A percentile compares a stretch with the other conserved stretches of the same genome.
phyloP scores from a whole-genome alignment of 2,888 invertebrate genomes.

The Caradrina kadenii region DNA sequence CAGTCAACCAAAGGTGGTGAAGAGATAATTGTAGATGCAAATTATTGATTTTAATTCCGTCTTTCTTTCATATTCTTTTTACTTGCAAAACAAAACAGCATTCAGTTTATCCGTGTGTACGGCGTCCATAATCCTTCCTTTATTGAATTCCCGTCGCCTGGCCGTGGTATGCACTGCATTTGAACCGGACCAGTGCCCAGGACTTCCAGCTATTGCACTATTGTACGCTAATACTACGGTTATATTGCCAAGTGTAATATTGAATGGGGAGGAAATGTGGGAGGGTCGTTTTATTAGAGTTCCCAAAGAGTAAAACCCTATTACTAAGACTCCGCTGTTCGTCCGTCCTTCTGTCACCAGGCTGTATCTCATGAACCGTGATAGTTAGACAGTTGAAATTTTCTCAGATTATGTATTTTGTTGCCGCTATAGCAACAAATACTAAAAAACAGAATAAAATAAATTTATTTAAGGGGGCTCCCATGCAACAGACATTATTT shows the following conservation, averaged over 20 bases:
- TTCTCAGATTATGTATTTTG: too few species aligned
- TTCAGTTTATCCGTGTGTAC: conserved; percentile 36
- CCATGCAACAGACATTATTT: too few species aligned
- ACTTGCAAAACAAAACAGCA: conserved; percentile 24
- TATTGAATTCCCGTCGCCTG: conserved; percentile 83
- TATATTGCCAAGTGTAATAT: conserved; percentile 34
- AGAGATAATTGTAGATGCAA: too few species aligned
- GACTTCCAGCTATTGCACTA: conserved; percentile 53
- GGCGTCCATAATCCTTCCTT: conserved; percentile 77
- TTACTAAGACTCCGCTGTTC: too few species aligned
- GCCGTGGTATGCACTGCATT: conserved; percentile 72
- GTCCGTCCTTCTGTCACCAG: too few species aligned
- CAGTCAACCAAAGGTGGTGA: too few species aligned
- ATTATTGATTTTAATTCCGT: not conserved
- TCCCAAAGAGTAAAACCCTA: too few species aligned
- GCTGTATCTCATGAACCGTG: too few species aligned
- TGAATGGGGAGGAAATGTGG: conserved; percentile 7
- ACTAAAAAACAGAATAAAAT: too few species aligned
- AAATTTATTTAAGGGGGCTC: too few species aligned
- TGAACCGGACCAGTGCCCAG: conserved; percentile 59
- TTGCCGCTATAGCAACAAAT: too few species aligned
- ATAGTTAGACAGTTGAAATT: too few species aligned
- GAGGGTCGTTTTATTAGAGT: not conserved
- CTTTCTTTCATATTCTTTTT: not conserved
- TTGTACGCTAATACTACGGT: conserved; percentile 36